Evolutionary conservation across 2,797 vertebrate genomes (phyloP), one percentile per base, ranked within the genome.

Genomic region (Euphonia xanthogaster): DNA sequence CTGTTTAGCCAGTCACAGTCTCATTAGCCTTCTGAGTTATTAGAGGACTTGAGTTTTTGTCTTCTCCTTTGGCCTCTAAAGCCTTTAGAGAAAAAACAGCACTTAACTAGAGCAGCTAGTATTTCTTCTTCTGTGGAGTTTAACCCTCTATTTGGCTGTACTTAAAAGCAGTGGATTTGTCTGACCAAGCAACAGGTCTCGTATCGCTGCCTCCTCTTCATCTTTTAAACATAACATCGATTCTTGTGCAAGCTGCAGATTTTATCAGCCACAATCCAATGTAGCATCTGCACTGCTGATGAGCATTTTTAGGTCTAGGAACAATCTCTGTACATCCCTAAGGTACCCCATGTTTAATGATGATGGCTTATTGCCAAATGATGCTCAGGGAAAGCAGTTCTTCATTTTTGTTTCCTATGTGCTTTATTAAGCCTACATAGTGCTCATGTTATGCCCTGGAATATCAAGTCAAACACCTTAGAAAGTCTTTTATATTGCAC

Each of bases 21-120:
- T 94, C 80, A 72, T 72, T 91, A 90, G 45, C n/a, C 39, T 91
- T 80, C 70, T 78, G 76, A 86, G 31, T 79, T 70, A 62, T 77
- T 54, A 63, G 14, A 75, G 31, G 13, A 54, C 66, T 67, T 78
- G 61, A 71, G 37, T 2, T 66, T 81, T 89, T 55, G n/a, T 88
- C 67, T 71, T 89, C 63, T 93, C 85, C 24, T 85, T 91, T 80
- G 53, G 53, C 39, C 22, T 93, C 45, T 80, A 71, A 94, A 86
- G 63, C 27, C n/a, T 94, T 85, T 57, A 58, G 39, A 74, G 61
- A 47, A 71, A 55, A 91, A 89, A 44, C 2, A 73, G 12, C 42
- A 33, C n/a, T 76, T 63, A 68, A 44, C 50, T 61, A 44, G 27
- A 77, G 50, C 33, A 44, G 27, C 31, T 62, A 31, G 53, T 79